A percentile compares a stretch with the other conserved stretches of the same genome.
These are phyloP conservation scores for Scolopax mira DNA, from an alignment of 2,113 vertebrate genomes.

Conservation along the genomic window DNA sequence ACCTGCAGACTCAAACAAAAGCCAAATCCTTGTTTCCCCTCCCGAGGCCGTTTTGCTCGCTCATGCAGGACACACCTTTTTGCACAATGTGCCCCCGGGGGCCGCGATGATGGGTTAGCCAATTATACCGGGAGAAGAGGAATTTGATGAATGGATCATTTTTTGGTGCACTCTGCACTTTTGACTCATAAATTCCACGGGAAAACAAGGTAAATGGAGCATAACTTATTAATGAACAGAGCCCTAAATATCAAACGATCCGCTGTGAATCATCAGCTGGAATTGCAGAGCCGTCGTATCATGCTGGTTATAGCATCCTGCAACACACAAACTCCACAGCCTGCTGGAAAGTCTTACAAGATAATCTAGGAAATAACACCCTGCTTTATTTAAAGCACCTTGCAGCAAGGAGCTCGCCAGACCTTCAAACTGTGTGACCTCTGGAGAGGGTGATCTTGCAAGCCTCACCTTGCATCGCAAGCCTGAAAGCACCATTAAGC, in stretches of 20 bases:
- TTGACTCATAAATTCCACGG: conserved; percentile 65
- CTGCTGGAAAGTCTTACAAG: neutral
- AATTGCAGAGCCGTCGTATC: conserved; percentile 28
- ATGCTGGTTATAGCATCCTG: neutral
- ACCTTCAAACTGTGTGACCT: conserved; percentile 41
- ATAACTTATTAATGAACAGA: conserved; percentile 71
- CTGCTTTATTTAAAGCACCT: neutral
- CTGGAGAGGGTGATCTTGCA: neutral
- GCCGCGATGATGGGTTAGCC: conserved; percentile 38
- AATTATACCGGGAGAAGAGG: conserved; percentile 13
- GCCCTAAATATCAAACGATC: conserved; percentile 69
- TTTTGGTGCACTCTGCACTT: conserved; percentile 69
- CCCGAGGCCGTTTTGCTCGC: neutral
- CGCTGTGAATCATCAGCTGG: conserved; percentile 61
- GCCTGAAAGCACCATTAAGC: conserved; percentile 38
- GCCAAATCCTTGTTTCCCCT: neutral
- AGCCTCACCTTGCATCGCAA: conserved; percentile 15
- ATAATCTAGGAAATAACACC: neutral
- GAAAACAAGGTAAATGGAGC: conserved; percentile 72
- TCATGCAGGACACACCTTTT: conserved; percentile 39
- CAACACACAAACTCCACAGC: neutral
- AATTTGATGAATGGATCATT: conserved; percentile 56
- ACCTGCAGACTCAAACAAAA: conserved; percentile 7
- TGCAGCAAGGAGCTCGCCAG: neutral
- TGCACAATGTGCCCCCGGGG: conserved; percentile 23